Evolutionary conservation across 2,113 vertebrate genomes (phyloP).

Genomic region (Heterotilapia buettikoferi): DNA sequence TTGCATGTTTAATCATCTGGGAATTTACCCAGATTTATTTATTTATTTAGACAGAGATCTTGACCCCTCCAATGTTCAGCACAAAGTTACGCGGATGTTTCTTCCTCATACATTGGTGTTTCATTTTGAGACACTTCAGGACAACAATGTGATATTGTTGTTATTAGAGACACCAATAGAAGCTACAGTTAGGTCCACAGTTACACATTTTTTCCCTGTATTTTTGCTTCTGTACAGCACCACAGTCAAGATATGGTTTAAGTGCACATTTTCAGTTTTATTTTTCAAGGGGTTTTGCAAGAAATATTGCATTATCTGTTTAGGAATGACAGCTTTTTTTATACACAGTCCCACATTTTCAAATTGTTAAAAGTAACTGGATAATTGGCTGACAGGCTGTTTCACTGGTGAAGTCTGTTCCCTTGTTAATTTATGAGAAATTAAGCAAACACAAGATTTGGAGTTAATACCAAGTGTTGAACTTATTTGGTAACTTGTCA

Average conservation of each 20-base stretch:
- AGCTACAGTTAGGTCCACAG: not conserved
- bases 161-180: not conserved
- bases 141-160: not conserved
- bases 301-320: not conserved
- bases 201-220: not conserved
- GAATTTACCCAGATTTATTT: not conserved
- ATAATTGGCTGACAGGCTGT: not conserved
- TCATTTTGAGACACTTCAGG: not conserved
- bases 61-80: not conserved
- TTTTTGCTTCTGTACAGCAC: not conserved
- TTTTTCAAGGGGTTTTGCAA: not conserved
- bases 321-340: not conserved
- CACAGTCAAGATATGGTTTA: not conserved
- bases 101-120: not conserved
- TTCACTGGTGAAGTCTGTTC: not conserved
- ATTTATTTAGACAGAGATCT: not conserved
- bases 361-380: not conserved
- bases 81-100: not conserved
- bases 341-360: not conserved
- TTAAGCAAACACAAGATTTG: not conserved
- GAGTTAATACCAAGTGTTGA: not conserved
- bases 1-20: not conserved
- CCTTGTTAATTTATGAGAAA: not conserved
- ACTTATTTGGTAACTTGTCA: not conserved
- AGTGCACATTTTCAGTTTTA: not conserved